A percentile compares a stretch with the other conserved stretches of the same genome.
These are phyloP conservation scores for Atethmia centrago DNA, from an alignment of 2,888 invertebrate genomes.

Conservation along the genomic window DNA sequence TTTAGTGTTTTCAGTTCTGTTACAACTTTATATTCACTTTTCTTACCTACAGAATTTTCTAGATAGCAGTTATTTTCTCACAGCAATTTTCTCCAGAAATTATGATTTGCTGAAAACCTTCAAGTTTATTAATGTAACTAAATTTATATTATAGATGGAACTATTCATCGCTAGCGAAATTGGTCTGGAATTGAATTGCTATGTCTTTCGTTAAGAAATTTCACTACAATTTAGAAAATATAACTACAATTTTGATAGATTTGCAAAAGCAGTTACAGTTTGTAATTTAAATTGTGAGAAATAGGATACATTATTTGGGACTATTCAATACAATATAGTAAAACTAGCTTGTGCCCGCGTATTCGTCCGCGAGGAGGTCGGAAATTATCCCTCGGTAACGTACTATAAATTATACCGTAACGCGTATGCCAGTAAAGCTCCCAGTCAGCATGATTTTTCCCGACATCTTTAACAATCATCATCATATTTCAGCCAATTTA, in stretches of 20 bases:
- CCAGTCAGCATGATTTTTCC: no score
- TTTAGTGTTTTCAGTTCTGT: conserved; percentile 8
- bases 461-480: no score
- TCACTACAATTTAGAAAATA: not conserved
- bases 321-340: not conserved
- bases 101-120: not conserved
- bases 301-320: not conserved
- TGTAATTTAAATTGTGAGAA: not conserved
- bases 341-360: no score
- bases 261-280: conserved; percentile 8
- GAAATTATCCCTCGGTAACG: no score
- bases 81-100: not conserved
- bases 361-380: no score
- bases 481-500: no score
- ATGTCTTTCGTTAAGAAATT: conserved; percentile 6
- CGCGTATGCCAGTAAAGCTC: no score
- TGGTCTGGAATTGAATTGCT: conserved; percentile 4
- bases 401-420: no score
- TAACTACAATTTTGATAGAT: conserved; percentile 5
- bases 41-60: not conserved
- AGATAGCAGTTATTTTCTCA: no score
- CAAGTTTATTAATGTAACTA: conserved; percentile 1
- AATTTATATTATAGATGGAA: not conserved
- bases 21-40: conserved; percentile 3
- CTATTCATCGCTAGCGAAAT: not conserved